Base-by-base conservation (phyloP, 2,888 invertebrate species). In the Blera fallax region DNA sequence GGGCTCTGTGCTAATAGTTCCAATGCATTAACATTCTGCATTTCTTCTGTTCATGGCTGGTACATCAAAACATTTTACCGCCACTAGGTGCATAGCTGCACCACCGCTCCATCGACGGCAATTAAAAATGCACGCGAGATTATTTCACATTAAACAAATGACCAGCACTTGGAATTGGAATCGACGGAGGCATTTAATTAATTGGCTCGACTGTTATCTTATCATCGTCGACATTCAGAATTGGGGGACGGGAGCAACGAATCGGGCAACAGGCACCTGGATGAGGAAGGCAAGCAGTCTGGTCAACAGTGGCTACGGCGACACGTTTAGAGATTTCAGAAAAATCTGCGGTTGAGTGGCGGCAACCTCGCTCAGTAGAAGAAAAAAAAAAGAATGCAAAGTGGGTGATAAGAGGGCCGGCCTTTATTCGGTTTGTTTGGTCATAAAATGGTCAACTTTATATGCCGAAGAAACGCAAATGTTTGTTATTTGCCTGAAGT, bases 351-450 rank as follows among this genome's bases (percentile, higher is more conserved):
- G 70, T 18, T 48, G 48, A 70, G 14, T 34, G 62, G 29, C 43
- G 62, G 62, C 43, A 52, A 40, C 21, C 16, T 32, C 37, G 43
- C n/a, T 37, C 16, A 40, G 56, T 40, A 14, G 14, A 14, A 40
- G n/a, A n/a, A n/a, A n/a, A n/a, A n/a, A n/a, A n/a, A 37, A 65
- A 73, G 73, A 79, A 84, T 79, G 79, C 79, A 84, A 79, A 84
- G 74, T 79, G 64, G 14, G 18, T 76, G 84, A 84, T 74, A 74
- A 79, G 69, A 62, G 18, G 48, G 7, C 64, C 21, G 58, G 60
- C 40, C 18, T 78, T 32, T 67, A 65, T 60, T 65, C 18, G 18
- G 50, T 34, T 70, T 50, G 29, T 65, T 77, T 62, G 37, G 45
- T 67, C 56, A 64, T 77, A 58, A 76, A 82, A 16, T 50, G 16